Conservation (phyloP, 2,113 vertebrate species). For the Phalacrocorax pelagicus region DNA sequence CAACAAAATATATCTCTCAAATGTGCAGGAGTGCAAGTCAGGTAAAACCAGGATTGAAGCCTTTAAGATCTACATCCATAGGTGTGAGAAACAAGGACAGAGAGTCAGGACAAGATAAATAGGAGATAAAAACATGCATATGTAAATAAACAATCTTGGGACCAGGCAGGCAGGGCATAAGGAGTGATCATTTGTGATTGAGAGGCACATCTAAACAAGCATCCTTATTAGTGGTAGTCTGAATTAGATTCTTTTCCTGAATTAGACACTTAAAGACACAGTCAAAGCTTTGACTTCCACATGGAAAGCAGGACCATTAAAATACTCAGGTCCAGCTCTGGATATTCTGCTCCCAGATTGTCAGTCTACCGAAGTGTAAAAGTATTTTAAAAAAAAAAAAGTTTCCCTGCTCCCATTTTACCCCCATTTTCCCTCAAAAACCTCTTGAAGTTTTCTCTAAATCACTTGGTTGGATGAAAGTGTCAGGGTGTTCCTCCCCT, state of each 20-base stretch:
- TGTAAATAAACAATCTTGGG: background rate
- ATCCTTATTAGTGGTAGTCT: background rate
- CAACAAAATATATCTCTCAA: background rate
- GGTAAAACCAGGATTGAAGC: background rate
- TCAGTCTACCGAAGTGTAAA: background rate
- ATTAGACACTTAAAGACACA: background rate
- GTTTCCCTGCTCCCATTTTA: background rate
- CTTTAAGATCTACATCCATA: background rate
- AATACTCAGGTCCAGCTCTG: background rate
- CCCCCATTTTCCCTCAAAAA: background rate
- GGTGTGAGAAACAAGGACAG: background rate
- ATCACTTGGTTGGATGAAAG: background rate
- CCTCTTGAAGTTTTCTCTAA: background rate
- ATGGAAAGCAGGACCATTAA: background rate
- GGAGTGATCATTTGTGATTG: background rate
- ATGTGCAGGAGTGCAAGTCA: background rate
- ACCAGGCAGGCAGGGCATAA: background rate
- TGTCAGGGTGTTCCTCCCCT: background rate
- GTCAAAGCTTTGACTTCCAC: background rate
- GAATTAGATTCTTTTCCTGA: background rate
- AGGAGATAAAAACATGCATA: background rate
- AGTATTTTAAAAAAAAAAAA: background rate
- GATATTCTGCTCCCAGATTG: background rate
- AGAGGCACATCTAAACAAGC: background rate
- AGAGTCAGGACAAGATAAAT: background rate